A percentile compares a stretch with the other conserved stretches of the same genome.
Evolutionary conservation across 2,888 invertebrate species (phyloP).

Genomic region (Rotaria magnacalcarata): DNA sequence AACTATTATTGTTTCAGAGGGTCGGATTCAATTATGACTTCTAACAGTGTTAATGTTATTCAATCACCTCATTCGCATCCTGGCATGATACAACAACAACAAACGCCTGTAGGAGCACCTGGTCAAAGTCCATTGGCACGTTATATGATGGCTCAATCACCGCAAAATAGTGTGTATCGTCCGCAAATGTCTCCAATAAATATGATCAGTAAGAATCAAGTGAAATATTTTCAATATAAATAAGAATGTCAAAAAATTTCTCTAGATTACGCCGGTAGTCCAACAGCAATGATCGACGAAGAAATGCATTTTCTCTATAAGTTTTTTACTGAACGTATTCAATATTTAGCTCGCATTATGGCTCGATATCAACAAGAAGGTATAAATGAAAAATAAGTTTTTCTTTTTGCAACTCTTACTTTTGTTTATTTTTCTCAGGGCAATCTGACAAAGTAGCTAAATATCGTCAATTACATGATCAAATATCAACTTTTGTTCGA

Average conservation of each 20-base stretch:
- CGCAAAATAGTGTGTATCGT: neutral
- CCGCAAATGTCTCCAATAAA: neutral
- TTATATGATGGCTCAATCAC: slow-evolving; percentile 17
- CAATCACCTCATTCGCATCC: slow-evolving; percentile 7
- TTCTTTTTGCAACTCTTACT: too few species aligned
- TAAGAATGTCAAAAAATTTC: too few species aligned
- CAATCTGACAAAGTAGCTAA: slow-evolving; percentile 2
- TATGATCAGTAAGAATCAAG: slow-evolving; percentile 3
- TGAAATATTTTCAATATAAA: too few species aligned
- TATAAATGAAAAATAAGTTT: neutral
- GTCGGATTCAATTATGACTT: neutral
- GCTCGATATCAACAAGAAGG: neutral
- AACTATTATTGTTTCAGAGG: neutral
- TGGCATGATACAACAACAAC: neutral
- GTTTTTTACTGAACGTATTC: slow-evolving; percentile 25
- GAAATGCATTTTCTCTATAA: slow-evolving; percentile 12
- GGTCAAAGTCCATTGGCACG: slow-evolving; percentile 30
- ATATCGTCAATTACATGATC: neutral
- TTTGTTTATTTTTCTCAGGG: neutral
- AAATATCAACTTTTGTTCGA: neutral
- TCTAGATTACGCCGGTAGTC: slow-evolving; percentile 13
- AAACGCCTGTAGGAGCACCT: neutral
- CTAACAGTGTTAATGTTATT: neutral
- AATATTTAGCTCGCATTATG: neutral
- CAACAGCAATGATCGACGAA: slow-evolving; percentile 1